phyloP scores from a whole-genome alignment of 2,797 vertebrate species.

The Poeciliopsis turneri region DNA sequence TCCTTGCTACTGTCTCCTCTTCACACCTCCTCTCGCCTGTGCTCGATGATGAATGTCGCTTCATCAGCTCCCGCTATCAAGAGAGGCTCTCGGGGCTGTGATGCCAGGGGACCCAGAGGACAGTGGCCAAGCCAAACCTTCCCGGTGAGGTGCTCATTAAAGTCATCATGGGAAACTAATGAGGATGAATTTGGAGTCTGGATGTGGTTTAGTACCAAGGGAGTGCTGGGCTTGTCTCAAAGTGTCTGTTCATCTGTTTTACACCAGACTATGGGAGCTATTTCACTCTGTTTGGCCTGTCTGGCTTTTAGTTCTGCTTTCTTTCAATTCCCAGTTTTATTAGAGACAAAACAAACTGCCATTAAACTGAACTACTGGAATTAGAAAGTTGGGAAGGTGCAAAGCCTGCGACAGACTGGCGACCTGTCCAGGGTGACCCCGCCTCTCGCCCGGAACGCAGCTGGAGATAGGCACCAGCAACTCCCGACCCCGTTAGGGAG shows the following conservation, averaged over 20 bases:
- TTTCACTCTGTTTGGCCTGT: constrained; percentile 18
- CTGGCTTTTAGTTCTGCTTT: constrained; percentile 21
- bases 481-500: too few relatives aligned
- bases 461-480: too few relatives aligned
- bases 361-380: background rate
- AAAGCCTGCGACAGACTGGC: too few relatives aligned
- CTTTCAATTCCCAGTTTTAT: constrained; percentile 16
- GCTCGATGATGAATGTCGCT: constrained; percentile 58
- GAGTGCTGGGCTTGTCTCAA: constrained; percentile 46
- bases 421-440: too few relatives aligned
- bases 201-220: constrained; percentile 47
- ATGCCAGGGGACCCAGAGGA: constrained; percentile 59
- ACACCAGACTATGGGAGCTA: constrained; percentile 26
- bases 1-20: constrained; percentile 19
- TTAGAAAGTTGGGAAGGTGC: background rate
- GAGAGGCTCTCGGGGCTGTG: constrained; percentile 43
- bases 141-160: constrained; percentile 64
- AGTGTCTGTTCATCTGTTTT: constrained; percentile 63
- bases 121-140: constrained; percentile 53
- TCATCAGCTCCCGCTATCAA: constrained; percentile 29
- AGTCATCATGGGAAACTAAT: constrained; percentile 74
- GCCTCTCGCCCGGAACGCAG: too few relatives aligned
- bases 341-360: constrained; percentile 15
- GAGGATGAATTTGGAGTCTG: constrained; percentile 68
- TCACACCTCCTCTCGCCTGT: constrained; percentile 26